These are phyloP conservation scores for Maniola jurtina DNA, from an alignment of 1,140 invertebrate species.

Conservation along the genomic window DNA sequence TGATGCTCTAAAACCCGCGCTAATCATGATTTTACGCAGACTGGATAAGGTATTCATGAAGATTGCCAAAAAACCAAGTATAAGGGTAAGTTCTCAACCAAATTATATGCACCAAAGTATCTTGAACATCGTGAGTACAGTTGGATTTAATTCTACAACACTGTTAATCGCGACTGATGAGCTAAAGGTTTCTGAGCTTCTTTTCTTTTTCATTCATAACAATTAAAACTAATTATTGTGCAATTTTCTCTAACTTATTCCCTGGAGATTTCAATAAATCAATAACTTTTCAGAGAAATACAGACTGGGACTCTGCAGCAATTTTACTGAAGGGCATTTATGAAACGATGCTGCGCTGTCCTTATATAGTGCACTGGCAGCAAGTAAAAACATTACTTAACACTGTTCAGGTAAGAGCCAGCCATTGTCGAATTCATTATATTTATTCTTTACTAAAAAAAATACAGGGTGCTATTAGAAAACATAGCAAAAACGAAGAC, in stretches of 20 bases:
- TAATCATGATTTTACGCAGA: slow-evolving; percentile 94
- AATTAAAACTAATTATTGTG: slow-evolving; percentile 11
- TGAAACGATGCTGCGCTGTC: slow-evolving; percentile 94
- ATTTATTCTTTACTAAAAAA: neutral
- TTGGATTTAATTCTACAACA: neutral
- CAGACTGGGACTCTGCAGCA: slow-evolving; percentile 97
- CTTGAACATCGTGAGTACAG: too few relatives aligned
- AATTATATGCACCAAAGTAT: neutral
- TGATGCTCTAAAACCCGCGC: slow-evolving; percentile 93
- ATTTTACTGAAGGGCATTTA: slow-evolving; percentile 96
- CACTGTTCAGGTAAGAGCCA: slow-evolving; percentile 85
- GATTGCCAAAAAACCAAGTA: slow-evolving; percentile 96
- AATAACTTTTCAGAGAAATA: slow-evolving; percentile 84
- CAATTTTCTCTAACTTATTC: slow-evolving; percentile 7
- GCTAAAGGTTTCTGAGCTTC: too few relatives aligned
- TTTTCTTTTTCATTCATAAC: too few relatives aligned
- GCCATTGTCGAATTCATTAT: neutral
- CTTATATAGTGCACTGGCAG: slow-evolving; percentile 97
- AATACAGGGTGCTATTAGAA: too few relatives aligned
- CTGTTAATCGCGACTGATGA: neutral
- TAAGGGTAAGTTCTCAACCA: slow-evolving; percentile 80
- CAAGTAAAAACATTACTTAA: slow-evolving; percentile 94
- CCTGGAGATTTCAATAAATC: neutral
- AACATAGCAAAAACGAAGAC: too few relatives aligned
- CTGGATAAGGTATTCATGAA: slow-evolving; percentile 98